Conservation (phyloP, 2,113 vertebrate species). For the Phalacrocorax aristotelis region DNA sequence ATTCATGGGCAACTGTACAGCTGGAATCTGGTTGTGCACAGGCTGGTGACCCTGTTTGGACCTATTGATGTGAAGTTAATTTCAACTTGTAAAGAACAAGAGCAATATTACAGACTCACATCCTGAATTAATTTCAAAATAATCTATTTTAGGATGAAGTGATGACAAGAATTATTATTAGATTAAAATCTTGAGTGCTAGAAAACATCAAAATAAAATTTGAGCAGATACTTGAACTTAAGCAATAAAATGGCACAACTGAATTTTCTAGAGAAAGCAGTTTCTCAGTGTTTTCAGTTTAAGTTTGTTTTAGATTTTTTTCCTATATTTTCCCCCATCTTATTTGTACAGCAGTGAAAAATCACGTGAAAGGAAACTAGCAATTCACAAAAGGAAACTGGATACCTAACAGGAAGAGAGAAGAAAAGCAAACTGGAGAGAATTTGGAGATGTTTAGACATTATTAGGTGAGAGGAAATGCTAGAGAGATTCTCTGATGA, state of each 20-base stretch:
- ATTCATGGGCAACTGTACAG: not conserved
- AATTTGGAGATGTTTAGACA: not conserved
- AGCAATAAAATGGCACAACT: not conserved
- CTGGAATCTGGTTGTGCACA: not conserved
- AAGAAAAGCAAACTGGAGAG: not conserved
- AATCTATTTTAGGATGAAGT: not conserved
- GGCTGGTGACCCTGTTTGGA: not conserved
- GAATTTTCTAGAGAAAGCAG: not conserved
- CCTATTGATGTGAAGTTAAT: not conserved
- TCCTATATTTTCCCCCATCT: not conserved
- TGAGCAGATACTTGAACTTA: not conserved
- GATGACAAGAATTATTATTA: not conserved
- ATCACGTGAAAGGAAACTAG: not conserved
- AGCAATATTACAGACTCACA: not conserved
- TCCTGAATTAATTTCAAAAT: not conserved
- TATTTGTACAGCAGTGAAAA: not conserved
- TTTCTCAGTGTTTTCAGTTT: not conserved
- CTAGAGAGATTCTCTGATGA: not conserved
- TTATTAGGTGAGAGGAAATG: not conserved
- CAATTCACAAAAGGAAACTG: not conserved
- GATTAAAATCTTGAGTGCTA: not conserved
- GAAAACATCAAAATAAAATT: not conserved
- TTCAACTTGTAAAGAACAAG: not conserved
- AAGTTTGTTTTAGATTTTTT: not conserved
- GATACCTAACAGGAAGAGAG: not conserved